Base-by-base conservation (phyloP, 1,140 invertebrate species). In the Penaeus japonicus region DNA sequence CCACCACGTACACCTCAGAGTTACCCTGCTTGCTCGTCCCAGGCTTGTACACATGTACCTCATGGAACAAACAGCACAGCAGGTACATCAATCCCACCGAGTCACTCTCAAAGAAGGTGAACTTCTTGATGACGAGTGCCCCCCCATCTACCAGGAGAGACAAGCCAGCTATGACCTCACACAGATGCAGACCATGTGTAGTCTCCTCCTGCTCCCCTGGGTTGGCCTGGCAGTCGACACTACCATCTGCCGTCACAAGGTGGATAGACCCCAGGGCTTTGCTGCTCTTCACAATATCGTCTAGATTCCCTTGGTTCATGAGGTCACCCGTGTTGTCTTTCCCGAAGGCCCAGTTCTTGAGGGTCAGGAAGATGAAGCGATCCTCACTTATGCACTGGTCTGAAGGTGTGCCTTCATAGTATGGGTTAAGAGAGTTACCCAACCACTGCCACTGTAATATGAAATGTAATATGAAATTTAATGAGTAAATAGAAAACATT, bases 11-110 rank as follows among this genome's bases (percentile, higher is more conserved):
- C 0, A 96, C 94, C 92, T 99, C 98, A 0, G 98, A 99, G 92
- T 99, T 99, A 18, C 98, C 98, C 91, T 96, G 95, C 92, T 98
- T 98, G 65, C 97, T 99, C 0, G 96, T 97, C 0, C 94, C 95
- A 15, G 98, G 98, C 92, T 99, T 99, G 90, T 95, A 96, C 5
- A 97, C 93, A 87, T 87, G 84, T 89, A 98, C 95, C 90, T 95
- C 91, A 30, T 94, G 91, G 92, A 98, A 98, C 27, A 94, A 92
- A 91, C 95, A 95, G 90, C 95, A 95, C 0, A 99, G 93, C 2
- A 99, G 92, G 92, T 96, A 98, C 32, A 99, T 91, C 3, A 98
- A 92, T 82, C 95, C 96, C 0, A 98, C 93, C 2, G 97, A 96
- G 22, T 95, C 93, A 85, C 95, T 94, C 92, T 99, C 97, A 92